These are phyloP conservation scores for Brachynemurus nebulosus DNA, from an alignment of 2,888 invertebrate species.

Conservation along the genomic window DNA sequence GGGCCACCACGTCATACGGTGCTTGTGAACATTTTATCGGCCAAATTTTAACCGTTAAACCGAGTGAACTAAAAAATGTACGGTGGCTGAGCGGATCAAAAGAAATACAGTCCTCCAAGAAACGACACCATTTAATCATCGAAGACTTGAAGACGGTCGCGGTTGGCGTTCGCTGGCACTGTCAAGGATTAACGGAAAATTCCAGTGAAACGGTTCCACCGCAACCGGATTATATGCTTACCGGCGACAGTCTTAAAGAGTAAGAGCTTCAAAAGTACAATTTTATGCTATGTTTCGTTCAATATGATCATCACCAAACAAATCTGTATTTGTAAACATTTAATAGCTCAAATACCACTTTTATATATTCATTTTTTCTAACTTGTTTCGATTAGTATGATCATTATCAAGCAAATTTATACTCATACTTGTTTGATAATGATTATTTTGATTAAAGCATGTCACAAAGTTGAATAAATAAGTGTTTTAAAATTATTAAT, in stretches of 20 bases:
- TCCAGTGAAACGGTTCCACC: conserved; percentile 42
- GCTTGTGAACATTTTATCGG: conserved; percentile 9
- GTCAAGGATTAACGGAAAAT: conserved; percentile 51
- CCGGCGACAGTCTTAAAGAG: conserved; percentile 64
- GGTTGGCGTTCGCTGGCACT: conserved; percentile 81
- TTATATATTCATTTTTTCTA: too few relatives aligned
- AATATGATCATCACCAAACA: too few relatives aligned
- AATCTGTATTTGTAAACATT: too few relatives aligned
- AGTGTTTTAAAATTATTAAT: too few relatives aligned
- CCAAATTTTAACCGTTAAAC: conserved; percentile 15
- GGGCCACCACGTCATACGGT: neutral
- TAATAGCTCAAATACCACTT: too few relatives aligned
- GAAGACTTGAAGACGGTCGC: conserved; percentile 69
- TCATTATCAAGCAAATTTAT: too few relatives aligned
- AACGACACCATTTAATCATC: conserved; percentile 48
- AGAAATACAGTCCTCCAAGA: conserved; percentile 35
- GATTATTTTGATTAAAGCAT: too few relatives aligned
- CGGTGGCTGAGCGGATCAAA: conserved; percentile 69
- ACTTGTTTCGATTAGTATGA: too few relatives aligned
- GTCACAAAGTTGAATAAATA: too few relatives aligned
- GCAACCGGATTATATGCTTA: conserved; percentile 51
- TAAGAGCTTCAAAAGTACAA: too few relatives aligned
- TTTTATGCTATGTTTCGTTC: too few relatives aligned
- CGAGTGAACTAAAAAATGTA: conserved; percentile 55
- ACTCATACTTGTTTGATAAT: too few relatives aligned